A percentile compares a stretch with the other conserved stretches of the same genome.
These are phyloP conservation scores for Nysson spinosus DNA, from an alignment of 2,888 invertebrate genomes.

Conservation along the genomic window DNA sequence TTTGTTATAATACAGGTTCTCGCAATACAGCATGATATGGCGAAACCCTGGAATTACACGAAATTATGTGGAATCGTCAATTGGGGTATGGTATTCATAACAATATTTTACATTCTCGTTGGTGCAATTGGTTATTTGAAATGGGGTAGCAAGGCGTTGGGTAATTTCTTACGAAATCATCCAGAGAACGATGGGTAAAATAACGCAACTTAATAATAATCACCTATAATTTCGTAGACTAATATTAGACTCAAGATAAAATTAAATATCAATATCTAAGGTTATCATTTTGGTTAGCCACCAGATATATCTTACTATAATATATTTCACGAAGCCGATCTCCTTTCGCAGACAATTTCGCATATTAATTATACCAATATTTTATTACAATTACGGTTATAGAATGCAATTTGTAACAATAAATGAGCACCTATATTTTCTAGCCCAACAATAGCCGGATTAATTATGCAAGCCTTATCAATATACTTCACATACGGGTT, in stretches of 20 bases:
- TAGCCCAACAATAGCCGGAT: slow-evolving; percentile 41
- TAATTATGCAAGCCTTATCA: slow-evolving; percentile 57
- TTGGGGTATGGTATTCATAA: slow-evolving; percentile 59
- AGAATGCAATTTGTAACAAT: too few species aligned
- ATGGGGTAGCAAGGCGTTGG: slow-evolving; percentile 54
- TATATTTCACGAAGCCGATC: too few species aligned
- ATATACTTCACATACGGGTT: slow-evolving; percentile 64
- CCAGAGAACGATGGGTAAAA: slow-evolving; percentile 50
- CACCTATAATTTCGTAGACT: too few species aligned
- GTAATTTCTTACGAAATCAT: slow-evolving; percentile 64
- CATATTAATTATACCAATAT: too few species aligned
- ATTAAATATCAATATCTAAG: too few species aligned
- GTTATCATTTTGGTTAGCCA: too few species aligned
- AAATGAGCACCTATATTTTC: too few species aligned
- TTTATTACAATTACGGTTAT: too few species aligned
- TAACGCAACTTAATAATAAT: background rate
- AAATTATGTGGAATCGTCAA: slow-evolving; percentile 60
- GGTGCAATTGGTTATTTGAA: slow-evolving; percentile 59
- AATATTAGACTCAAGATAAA: too few species aligned
- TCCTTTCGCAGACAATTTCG: too few species aligned
- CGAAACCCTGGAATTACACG: slow-evolving; percentile 55
- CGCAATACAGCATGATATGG: slow-evolving; percentile 62
- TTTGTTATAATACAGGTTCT: slow-evolving; percentile 45
- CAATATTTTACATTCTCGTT: slow-evolving; percentile 49
- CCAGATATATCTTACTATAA: too few species aligned